Conservation (phyloP, 1,140 invertebrate genomes). For the Heterodera carotae region DNA sequence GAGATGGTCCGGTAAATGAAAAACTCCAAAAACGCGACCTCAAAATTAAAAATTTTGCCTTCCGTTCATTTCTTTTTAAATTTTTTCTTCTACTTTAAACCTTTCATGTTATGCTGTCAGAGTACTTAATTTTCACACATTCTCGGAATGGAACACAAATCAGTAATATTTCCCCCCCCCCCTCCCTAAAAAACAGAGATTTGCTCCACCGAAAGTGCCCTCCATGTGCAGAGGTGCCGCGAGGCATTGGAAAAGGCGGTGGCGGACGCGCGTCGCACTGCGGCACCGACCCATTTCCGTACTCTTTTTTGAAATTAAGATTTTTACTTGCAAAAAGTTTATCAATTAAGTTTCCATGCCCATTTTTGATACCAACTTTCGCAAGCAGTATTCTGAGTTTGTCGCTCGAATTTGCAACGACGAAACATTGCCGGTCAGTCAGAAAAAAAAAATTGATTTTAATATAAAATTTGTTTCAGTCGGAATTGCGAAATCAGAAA, state of each 20-base stretch:
- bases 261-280: neutral
- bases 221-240: conserved; percentile 15
- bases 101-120: no score
- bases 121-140: no score
- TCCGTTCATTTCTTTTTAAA: no score
- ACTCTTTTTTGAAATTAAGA: neutral
- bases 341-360: conserved; percentile 13
- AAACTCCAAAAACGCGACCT: no score
- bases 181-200: no score
- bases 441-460: neutral
- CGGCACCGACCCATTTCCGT: conserved; percentile 23
- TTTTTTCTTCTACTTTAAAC: no score
- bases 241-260: conserved; percentile 13
- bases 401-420: conserved; percentile 12
- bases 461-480: conserved; percentile 20
- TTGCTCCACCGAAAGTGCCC: conserved; percentile 9
- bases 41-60: no score
- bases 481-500: conserved; percentile 25
- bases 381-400: conserved; percentile 10
- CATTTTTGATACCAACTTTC: conserved; percentile 9
- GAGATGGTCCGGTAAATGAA: neutral
- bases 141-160: neutral
- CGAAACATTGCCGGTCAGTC: conserved; percentile 19
- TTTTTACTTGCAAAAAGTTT: neutral
- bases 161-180: neutral